A percentile compares a stretch with the other conserved stretches of the same genome.
These are phyloP conservation scores for Chorisops tibialis DNA, from an alignment of 2,888 invertebrate species.

Conservation along the genomic window DNA sequence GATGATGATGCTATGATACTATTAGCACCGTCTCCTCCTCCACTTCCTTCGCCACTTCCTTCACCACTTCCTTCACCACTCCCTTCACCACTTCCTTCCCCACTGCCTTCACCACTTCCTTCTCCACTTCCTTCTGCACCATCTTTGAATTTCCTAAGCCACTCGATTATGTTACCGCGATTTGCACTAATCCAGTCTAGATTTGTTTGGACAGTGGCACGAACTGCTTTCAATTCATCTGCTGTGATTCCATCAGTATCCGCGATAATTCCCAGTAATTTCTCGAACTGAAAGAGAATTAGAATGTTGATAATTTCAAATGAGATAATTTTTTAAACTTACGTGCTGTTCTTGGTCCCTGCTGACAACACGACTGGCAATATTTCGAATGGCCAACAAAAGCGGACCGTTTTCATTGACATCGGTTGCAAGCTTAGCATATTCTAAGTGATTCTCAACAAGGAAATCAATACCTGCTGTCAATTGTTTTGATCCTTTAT, in stretches of 20 bases:
- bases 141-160: conserved; percentile 13
- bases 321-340: not conserved
- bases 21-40: not conserved
- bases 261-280: not conserved
- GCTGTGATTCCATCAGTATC: not conserved
- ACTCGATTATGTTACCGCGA: not conserved
- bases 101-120: too few relatives aligned
- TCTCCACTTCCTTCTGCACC: not conserved
- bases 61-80: too few relatives aligned
- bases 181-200: not conserved
- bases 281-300: conserved; percentile 13
- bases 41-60: too few relatives aligned
- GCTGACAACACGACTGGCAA: conserved; percentile 7
- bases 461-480: conserved; percentile 56
- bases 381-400: not conserved
- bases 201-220: not conserved
- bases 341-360: not conserved
- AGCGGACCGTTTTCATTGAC: not conserved
- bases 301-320: not conserved
- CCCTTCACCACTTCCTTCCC: too few relatives aligned
- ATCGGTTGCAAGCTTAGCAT: conserved; percentile 31
- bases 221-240: not conserved
- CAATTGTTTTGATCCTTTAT: conserved; percentile 51
- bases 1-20: conserved; percentile 3
- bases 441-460: conserved; percentile 45